These are phyloP conservation scores for Sebastes oblongus DNA, from an alignment of 2,797 vertebrate genomes.

Conservation along the genomic window DNA sequence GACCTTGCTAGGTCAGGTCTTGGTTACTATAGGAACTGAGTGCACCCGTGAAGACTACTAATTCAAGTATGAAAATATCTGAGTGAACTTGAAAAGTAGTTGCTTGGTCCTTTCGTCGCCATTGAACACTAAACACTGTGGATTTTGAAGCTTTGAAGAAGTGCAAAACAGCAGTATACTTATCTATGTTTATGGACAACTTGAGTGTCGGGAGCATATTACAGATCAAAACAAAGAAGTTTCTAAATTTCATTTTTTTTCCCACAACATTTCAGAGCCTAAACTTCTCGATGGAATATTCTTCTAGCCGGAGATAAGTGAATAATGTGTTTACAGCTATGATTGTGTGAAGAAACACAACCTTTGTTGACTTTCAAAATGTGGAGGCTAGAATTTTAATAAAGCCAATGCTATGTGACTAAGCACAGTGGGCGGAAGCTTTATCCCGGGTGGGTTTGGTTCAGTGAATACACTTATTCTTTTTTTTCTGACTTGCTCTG, in stretches of 20 bases:
- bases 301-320: not conserved
- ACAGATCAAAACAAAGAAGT: not conserved
- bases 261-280: not conserved
- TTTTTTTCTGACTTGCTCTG: not conserved
- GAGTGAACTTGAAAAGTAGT: not conserved
- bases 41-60: not conserved
- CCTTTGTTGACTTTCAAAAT: conserved; percentile 22
- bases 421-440: conserved; percentile 18
- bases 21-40: not conserved
- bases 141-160: not conserved
- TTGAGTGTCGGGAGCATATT: not conserved
- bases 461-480: conserved; percentile 10
- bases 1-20: not conserved
- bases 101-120: not conserved
- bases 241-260: not conserved
- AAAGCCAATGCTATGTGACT: conserved; percentile 17
- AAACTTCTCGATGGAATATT: not conserved
- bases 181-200: not conserved
- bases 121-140: not conserved
- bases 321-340: not conserved
- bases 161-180: not conserved
- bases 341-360: conserved; percentile 5
- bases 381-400: conserved; percentile 25
- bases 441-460: conserved; percentile 12
- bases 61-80: not conserved